phyloP scores from a whole-genome alignment of 2,888 invertebrate genomes.

The Nasonovia ribisnigri region DNA sequence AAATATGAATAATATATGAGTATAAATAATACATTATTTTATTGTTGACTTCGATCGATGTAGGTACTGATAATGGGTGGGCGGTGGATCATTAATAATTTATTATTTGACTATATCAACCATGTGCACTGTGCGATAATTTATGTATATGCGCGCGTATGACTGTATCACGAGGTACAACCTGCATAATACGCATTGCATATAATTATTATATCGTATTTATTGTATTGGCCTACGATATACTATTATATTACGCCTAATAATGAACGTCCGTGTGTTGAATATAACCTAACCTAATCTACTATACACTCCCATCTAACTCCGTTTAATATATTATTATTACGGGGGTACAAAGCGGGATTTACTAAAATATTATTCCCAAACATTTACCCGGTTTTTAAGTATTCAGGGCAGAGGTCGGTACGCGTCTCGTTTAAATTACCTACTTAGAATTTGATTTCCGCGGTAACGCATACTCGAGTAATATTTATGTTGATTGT shows the following conservation, averaged over 20 bases:
- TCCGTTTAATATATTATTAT: neutral
- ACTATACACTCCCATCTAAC: neutral
- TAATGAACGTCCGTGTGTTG: neutral
- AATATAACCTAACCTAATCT: neutral
- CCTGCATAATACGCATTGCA: neutral
- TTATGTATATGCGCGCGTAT: neutral
- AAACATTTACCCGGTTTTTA: neutral
- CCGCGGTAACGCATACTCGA: neutral
- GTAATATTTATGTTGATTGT: too few relatives aligned
- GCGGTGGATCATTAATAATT: neutral
- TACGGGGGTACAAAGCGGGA: neutral
- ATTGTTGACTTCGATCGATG: neutral
- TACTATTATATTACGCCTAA: neutral
- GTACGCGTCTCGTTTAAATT: neutral
- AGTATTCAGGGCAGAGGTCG: neutral
- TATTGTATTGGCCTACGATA: neutral
- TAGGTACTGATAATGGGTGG: neutral
- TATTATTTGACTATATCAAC: neutral
- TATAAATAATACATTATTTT: neutral
- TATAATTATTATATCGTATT: neutral
- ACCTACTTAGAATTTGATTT: neutral
- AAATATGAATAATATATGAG: neutral
- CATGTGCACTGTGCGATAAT: neutral
- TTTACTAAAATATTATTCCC: neutral
- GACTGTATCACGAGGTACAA: neutral